These are phyloP conservation scores for Leuciscus idus DNA, from an alignment of 2,113 vertebrate species.

Conservation along the genomic window DNA sequence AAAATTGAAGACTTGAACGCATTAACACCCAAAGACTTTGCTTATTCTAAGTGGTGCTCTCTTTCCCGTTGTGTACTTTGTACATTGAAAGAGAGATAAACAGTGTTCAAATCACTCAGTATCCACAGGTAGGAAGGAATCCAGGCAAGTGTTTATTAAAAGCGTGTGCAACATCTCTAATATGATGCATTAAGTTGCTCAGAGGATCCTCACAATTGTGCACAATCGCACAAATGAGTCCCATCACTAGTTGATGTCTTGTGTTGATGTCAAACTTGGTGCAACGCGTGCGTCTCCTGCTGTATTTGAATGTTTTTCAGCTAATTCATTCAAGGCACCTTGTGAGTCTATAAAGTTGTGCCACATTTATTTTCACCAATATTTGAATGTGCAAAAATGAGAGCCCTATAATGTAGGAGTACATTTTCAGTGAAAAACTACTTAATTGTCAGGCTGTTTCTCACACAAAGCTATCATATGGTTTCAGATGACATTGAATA, in stretches of 20 bases:
- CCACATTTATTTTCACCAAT: neutral
- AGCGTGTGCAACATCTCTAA: neutral
- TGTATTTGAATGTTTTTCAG: neutral
- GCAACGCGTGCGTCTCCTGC: accelerated
- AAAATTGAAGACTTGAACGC: neutral
- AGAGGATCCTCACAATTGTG: neutral
- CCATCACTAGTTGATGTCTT: neutral
- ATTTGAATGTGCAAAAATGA: neutral
- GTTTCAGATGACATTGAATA: neutral
- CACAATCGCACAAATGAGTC: neutral
- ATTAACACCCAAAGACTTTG: neutral
- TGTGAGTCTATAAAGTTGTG: no score
- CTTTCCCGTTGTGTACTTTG: neutral
- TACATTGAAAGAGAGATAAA: neutral
- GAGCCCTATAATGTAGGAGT: neutral
- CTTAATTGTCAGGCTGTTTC: neutral
- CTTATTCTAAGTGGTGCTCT: neutral
- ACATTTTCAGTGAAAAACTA: neutral
- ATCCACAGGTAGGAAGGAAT: neutral
- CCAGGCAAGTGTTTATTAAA: neutral
- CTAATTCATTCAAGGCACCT: no score
- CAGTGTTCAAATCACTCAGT: neutral
- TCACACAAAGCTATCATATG: neutral
- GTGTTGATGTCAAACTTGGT: neutral
- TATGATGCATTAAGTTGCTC: neutral